Conservation (phyloP, 1,140 invertebrate genomes). For the Hypothenemus hampei region DNA sequence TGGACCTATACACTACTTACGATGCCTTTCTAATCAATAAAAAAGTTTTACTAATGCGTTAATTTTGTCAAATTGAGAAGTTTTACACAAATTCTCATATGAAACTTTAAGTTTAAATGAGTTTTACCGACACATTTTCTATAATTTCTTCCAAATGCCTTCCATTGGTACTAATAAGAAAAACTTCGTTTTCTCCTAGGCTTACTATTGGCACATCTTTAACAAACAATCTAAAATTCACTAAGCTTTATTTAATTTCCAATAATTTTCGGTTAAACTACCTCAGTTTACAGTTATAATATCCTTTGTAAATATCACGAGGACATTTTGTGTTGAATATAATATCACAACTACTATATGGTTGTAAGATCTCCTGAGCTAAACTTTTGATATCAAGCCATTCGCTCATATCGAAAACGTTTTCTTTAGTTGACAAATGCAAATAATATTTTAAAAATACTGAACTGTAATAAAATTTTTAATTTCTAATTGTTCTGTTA, state of each 20-base stretch:
- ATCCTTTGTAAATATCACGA: slow-evolving; percentile 6
- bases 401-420: background rate
- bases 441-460: slow-evolving; percentile 13
- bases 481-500: no score
- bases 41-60: no score
- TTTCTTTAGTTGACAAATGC: background rate
- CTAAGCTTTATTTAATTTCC: background rate
- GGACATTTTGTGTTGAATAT: slow-evolving; percentile 8
- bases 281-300: slow-evolving; percentile 27
- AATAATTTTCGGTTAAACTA: slow-evolving; percentile 7
- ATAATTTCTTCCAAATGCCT: background rate
- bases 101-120: no score
- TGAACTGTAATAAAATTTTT: slow-evolving; percentile 12
- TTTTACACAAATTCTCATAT: no score
- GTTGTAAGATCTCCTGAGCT: background rate
- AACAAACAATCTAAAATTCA: slow-evolving; percentile 28
- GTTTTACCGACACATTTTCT: slow-evolving; percentile 2
- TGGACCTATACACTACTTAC: no score
- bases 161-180: slow-evolving; percentile 10
- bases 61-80: no score
- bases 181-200: slow-evolving; percentile 21
- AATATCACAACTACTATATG: slow-evolving; percentile 24
- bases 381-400: slow-evolving; percentile 23
- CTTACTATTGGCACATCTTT: slow-evolving; percentile 28
- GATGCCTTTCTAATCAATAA: no score